Conservation (phyloP, 2,113 vertebrate genomes). For the Anser cygnoides region DNA sequence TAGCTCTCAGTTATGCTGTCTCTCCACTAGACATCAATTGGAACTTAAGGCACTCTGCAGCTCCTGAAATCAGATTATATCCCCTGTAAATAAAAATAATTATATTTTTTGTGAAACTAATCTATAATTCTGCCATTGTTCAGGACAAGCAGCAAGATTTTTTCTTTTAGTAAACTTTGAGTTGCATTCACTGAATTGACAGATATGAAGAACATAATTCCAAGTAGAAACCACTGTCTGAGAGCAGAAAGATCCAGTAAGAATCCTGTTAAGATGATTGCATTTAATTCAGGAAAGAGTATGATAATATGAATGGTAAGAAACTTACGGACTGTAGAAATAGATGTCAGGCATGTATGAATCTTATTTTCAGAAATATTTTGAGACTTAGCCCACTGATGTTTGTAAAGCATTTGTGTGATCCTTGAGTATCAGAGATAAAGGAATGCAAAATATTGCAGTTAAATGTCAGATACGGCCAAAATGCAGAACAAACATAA, state of each 20-base stretch:
- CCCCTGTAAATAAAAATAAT: not conserved
- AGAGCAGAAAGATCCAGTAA: not conserved
- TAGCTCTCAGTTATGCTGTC: not conserved
- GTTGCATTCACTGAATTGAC: not conserved
- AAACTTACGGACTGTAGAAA: not conserved
- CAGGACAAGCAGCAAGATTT: not conserved
- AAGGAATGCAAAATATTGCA: slow-evolving; percentile 24
- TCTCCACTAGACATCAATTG: not conserved
- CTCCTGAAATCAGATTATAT: not conserved
- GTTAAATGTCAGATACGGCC: not conserved
- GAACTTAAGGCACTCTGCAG: no score
- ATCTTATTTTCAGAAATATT: not conserved
- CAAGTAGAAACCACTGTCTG: not conserved
- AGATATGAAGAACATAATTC: not conserved
- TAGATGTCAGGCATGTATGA: rapidly evolving
- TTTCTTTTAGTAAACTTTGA: not conserved
- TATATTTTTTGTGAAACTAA: not conserved
- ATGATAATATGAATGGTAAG: not conserved
- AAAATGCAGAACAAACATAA: slow-evolving; percentile 1
- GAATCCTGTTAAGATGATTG: not conserved
- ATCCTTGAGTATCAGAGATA: not conserved
- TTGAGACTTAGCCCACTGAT: not conserved
- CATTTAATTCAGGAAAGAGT: not conserved
- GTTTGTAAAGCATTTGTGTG: not conserved
- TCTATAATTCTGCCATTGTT: not conserved